Base-by-base conservation (phyloP, 2,888 invertebrate genomes). In the Hyposoter didymator region DNA sequence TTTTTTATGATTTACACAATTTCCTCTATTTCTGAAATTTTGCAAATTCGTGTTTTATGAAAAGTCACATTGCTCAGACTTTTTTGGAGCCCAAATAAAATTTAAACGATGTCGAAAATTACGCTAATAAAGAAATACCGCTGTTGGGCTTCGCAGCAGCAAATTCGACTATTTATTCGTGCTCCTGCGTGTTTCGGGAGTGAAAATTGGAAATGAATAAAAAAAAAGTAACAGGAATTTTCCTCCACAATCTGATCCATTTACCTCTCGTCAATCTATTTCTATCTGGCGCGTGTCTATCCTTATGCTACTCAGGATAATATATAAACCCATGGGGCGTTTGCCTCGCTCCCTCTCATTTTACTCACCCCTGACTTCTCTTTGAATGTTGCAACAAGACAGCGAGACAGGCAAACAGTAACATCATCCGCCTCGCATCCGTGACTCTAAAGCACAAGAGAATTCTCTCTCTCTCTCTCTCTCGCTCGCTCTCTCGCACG, bases 321-420 rank as follows among this genome's bases (percentile, higher is more conserved):
- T 35, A 59, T 52, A 67, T 73, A 73, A 35, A 75, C 22, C 75
- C 70, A 55, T 72, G 14, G 78, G 70, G 35, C 62, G 62, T 67
- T 69, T 62, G 62, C 52, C 39, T 43, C 32, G 43, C 79, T 52
- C 62, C 49, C 59, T n/a, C 32, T 39, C 17, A 32, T 49, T 70
- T 66, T 64, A 69, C 39, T 47, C n/a, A 32, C 62, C 49, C 74
- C 32, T 64, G 43, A 55, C 66, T 45, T 39, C 35, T 74, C 74
- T 66, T 67, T 82, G 66, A 75, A 78, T 52, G 78, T 82, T 85
- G 66, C 85, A 82, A 72, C 70, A 49, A 82, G 81, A 78, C 84
- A 78, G 81, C 84, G 82, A 86, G 85, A 84, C 88, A 81, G 87
- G 88, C 86, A 83, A 88, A 87, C 84, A 86, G 85, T 85, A 88